Evolutionary conservation across 2,113 vertebrate genomes (phyloP).

Genomic region (cattle (Bos taurus)): ARS-UCD2.0 NC_037348.1:22827501-22828000

Average conservation of each 20-base stretch:
- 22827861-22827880: background rate
- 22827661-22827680: background rate
- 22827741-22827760: background rate
- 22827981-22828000: background rate
- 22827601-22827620: background rate
- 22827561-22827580: background rate
- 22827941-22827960: background rate
- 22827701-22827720: background rate
- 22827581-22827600: background rate
- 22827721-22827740: background rate
- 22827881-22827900: background rate
- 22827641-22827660: background rate
- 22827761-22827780: background rate
- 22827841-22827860: background rate
- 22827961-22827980: background rate
- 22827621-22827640: background rate
- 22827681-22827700: background rate
- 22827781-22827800: background rate
- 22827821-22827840: background rate
- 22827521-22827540: background rate
- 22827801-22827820: background rate
- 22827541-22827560: background rate
- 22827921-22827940: background rate
- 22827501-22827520: too few species aligned
- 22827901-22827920: background rate